Percentiles rank a stretch among this genome's conserved stretches.
These are phyloP conservation scores for Teleiodes luculella DNA, from an alignment of 2,888 invertebrate genomes.

Conservation along the genomic window DNA sequence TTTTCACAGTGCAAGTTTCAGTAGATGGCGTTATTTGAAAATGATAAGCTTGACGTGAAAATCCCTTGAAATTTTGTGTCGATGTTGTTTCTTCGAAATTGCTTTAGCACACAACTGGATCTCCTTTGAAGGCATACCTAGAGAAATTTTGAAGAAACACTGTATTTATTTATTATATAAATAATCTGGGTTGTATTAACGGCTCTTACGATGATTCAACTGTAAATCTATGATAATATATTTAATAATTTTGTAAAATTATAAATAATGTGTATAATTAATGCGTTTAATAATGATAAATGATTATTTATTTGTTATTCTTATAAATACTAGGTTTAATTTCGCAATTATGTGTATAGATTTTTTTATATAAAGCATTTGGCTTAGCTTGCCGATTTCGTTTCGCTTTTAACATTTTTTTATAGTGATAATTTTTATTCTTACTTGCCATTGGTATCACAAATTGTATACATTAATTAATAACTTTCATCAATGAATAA, in stretches of 20 bases:
- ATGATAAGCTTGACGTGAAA: too few species aligned
- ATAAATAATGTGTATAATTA: constrained; percentile 50
- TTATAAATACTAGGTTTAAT: constrained; percentile 37
- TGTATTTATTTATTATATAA: background rate
- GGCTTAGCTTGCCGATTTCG: constrained; percentile 59
- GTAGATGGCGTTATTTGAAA: too few species aligned
- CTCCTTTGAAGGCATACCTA: background rate
- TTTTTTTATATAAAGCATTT: constrained; percentile 41
- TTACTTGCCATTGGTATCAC: constrained; percentile 65
- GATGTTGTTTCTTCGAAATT: background rate
- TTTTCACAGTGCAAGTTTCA: too few species aligned
- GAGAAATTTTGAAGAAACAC: background rate
- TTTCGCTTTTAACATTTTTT: constrained; percentile 37
- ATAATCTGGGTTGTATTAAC: background rate
- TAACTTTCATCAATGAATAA: constrained; percentile 19
- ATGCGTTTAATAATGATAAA: constrained; percentile 45
- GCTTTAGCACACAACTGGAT: background rate
- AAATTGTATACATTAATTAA: constrained; percentile 30
- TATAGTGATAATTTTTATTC: constrained; percentile 7
- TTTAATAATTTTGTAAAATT: constrained; percentile 44
- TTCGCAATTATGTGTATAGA: constrained; percentile 51
- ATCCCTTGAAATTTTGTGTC: too few species aligned
- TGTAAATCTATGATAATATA: constrained; percentile 49
- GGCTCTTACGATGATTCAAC: constrained; percentile 16
- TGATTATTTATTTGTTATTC: constrained; percentile 58